Base-by-base conservation (phyloP, 37 sponge, comb jelly and placozoan genomes). In the Theonella swinhoei region DNA sequence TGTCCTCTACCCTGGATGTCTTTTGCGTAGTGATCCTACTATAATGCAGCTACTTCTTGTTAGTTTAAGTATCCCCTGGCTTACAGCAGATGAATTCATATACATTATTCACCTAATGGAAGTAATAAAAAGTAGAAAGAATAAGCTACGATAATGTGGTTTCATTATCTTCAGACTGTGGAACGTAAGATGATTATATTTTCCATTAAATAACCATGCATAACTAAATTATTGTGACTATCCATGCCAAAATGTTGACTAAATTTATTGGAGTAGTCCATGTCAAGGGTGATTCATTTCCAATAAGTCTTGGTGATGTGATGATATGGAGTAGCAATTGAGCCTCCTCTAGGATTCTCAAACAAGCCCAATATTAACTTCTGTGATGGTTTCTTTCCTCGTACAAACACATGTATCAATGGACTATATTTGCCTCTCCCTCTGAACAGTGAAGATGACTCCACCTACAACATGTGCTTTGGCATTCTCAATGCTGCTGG, bases 281-380 rank as follows among this genome's bases (percentile, higher is more conserved):
- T n/a, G n/a, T n/a, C n/a, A n/a, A n/a, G n/a, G n/a, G n/a, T n/a
- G n/a, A n/a, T n/a, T n/a, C n/a, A n/a, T n/a, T n/a, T n/a, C n/a
- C n/a, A n/a, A n/a, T n/a, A n/a, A n/a, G n/a, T n/a, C n/a, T n/a
- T n/a, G n/a, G n/a, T n/a, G n/a, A n/a, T n/a, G n/a, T n/a, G n/a
- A 75, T 60, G 19, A 31, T 75, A 4, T n/a, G 78, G 78, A 61
- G 78, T 64, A 36, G 24, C 39, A 14, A 25, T 7, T n/a, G 32
- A 42, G 54, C 78, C 78, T 61, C 28, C 36, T 25, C 64, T 77
- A 25, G 78, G 64, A 19, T 77, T 77, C 62, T 5, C 28, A 43
- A 11, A n/a, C 5, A 38, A 75, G 29, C 39, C 39, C 41, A 8
- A 8, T 19, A 23, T 75, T n/a, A 17, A n/a, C 30, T 43, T 75